Base-by-base conservation (phyloP, 35 echinoderm and acorn worm genomes). In the Apostichopus japonicus region DNA sequence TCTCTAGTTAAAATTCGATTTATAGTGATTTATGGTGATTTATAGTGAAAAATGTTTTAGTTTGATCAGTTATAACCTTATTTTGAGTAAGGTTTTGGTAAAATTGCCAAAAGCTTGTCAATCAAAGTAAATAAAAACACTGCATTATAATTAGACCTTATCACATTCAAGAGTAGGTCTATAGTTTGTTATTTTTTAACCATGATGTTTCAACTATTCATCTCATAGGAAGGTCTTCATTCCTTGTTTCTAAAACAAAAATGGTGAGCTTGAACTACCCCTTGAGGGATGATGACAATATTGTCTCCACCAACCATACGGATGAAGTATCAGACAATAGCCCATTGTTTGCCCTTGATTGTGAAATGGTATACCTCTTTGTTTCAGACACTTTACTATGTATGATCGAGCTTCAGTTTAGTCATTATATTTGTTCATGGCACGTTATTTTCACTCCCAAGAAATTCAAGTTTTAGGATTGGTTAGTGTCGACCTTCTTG, bases 301-400 rank as follows among this genome's bases (percentile, higher is more conserved):
- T 79, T 33, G 65, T 93, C 54, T 86, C 89, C 80, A 95, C 94
- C 24, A 94, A 95, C 6, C 54, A 90, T 83, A 78, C 81, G 1
- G 84, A 83, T 21, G 13, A 10, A 17, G 75, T 95, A 5, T 83
- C 65, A 58, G 92, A 98, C 53, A 65, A 21, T 13, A 98, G 96
- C 76, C 96, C 96, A 55, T 53, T 98, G 21, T 72, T 98, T 75
- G 92, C 87, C 53, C 67, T 98, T 16, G 96, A 98, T 90, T 98
- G 96, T 90, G 96, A 98, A 92, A 98, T 98, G 96, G 96, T 98
- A 89, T 71, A 15, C 65, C 23, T 22, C 33, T 86, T 33, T 16
- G 83, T 84, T 14, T 21, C 57, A 14, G 13, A 25, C 17, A 83
- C 15, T 19, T 5, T 4, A 53, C 4, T 23, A 11, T 61, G 57